Percentiles rank a stretch among this genome's conserved stretches.
Conservation (phyloP, 2,113 vertebrate genomes). For the Edolisoma coerulescens region DNA sequence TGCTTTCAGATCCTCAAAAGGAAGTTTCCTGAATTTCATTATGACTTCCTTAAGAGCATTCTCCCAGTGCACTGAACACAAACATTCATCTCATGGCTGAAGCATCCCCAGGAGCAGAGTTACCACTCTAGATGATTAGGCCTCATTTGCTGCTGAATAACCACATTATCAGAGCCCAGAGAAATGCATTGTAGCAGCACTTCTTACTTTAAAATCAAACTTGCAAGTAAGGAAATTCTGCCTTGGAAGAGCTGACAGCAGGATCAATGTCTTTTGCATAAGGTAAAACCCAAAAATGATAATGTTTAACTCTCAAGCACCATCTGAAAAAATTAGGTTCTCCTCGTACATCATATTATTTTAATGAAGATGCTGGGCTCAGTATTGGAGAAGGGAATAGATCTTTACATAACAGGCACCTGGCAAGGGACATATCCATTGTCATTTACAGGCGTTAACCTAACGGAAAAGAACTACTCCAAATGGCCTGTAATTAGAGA, state of each 20-base stretch:
- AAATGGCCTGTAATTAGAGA: constrained; percentile 25
- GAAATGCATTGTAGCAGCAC: not conserved
- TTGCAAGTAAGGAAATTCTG: not conserved
- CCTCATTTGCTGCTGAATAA: not conserved
- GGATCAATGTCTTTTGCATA: not conserved
- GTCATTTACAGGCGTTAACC: not conserved
- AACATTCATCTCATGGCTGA: not conserved
- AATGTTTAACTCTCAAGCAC: not conserved
- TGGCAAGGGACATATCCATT: not conserved
- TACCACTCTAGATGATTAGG: not conserved
- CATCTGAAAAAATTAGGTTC: not conserved
- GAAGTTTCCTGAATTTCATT: not conserved
- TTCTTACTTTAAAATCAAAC: not conserved
- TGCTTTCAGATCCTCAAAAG: not conserved
- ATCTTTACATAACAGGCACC: not conserved
- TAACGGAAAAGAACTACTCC: not conserved
- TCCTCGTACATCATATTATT: not conserved
- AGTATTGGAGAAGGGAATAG: not conserved
- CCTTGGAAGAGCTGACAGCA: not conserved
- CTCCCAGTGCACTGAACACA: not conserved
- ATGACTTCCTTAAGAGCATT: not conserved
- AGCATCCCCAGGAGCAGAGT: not conserved
- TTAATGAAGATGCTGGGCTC: not conserved
- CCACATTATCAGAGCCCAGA: not conserved
- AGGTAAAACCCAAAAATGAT: not conserved